A percentile compares a stretch with the other conserved stretches of the same genome.
phyloP scores from a whole-genome alignment of 2,113 vertebrate genomes.

The Xenopus borealis region DNA sequence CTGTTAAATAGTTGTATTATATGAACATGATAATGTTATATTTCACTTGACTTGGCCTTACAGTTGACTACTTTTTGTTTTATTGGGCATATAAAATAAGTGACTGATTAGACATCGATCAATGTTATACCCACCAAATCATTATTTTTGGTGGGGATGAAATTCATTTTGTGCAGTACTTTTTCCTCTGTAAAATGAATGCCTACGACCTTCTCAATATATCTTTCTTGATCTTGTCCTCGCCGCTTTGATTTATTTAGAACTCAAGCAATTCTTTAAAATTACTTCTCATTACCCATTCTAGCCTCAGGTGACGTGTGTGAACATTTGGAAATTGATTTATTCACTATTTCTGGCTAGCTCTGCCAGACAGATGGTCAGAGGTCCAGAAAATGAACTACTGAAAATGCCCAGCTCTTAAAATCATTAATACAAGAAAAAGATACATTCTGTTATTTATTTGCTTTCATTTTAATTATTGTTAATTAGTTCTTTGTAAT shows the following conservation, averaged over 20 bases:
- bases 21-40: too few species aligned
- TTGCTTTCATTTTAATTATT: too few species aligned
- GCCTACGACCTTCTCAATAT: background rate
- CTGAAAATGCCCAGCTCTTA: too few species aligned
- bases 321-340: constrained; percentile 11
- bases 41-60: too few species aligned
- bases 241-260: background rate
- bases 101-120: constrained; percentile 1
- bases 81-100: background rate
- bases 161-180: too few species aligned
- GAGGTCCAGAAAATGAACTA: too few species aligned
- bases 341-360: constrained; percentile 9
- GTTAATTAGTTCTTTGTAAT: too few species aligned
- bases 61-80: too few species aligned
- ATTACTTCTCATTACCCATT: constrained; percentile 7
- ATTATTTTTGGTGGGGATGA: background rate
- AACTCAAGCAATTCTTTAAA: background rate
- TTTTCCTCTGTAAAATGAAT: too few species aligned
- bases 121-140: background rate
- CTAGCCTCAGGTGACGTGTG: constrained; percentile 7
- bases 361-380: background rate
- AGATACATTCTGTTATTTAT: too few species aligned
- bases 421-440: too few species aligned
- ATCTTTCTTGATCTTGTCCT: background rate
- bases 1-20: too few species aligned